These are phyloP conservation scores for Drosophila serrata DNA, from an alignment of 1,140 invertebrate species.

Conservation along the genomic window DNA sequence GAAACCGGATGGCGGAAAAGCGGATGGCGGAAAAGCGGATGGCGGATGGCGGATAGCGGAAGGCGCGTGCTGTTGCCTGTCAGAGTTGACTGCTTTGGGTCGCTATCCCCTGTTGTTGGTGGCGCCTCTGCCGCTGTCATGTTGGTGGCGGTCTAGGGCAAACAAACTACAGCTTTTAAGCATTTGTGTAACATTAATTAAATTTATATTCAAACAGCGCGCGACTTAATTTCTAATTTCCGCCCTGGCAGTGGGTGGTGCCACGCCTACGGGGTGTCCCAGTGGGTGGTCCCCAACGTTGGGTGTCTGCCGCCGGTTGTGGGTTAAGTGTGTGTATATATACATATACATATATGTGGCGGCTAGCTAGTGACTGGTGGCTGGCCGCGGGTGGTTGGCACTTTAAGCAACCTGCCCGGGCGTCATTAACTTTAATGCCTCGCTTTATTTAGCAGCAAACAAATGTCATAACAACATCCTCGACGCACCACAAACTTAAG, in stretches of 20 bases:
- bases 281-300: slow-evolving; percentile 7
- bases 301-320: slow-evolving; percentile 36
- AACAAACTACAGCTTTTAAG: slow-evolving; percentile 82
- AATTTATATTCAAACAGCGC: slow-evolving; percentile 84
- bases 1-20: slow-evolving; percentile 55
- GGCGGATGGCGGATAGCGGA: slow-evolving; percentile 63
- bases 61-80: slow-evolving; percentile 73
- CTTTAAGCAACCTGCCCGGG: slow-evolving; percentile 80
- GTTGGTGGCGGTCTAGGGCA: slow-evolving; percentile 68
- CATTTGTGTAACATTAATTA: slow-evolving; percentile 84
- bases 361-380: slow-evolving; percentile 30
- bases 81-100: slow-evolving; percentile 61
- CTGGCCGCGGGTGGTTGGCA: slow-evolving; percentile 74
- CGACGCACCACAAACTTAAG: slow-evolving; percentile 34
- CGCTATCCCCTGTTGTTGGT: slow-evolving; percentile 20
- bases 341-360: slow-evolving; percentile 16
- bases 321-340: slow-evolving; percentile 38
- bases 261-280: slow-evolving; percentile 17
- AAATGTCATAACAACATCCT: slow-evolving; percentile 79
- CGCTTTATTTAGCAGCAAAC: slow-evolving; percentile 82
- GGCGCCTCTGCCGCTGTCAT: slow-evolving; percentile 30
- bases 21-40: slow-evolving; percentile 63
- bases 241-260: slow-evolving; percentile 57
- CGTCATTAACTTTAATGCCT: slow-evolving; percentile 82
- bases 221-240: slow-evolving; percentile 84